Conservation (phyloP, 2,888 invertebrate genomes). For the Herminia tarsipennalis region DNA sequence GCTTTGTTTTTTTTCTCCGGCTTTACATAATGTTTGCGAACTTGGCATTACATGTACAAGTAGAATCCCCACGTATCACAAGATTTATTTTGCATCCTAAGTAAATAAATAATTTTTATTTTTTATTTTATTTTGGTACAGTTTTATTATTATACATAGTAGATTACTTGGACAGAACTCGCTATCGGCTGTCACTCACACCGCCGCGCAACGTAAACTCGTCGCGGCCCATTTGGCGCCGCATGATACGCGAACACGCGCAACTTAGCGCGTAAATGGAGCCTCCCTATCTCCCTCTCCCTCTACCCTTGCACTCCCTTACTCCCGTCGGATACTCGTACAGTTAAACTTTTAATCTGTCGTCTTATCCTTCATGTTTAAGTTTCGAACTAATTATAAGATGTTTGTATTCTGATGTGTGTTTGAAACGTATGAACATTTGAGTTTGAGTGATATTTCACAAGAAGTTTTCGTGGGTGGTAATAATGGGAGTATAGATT, state of each 20-base stretch:
- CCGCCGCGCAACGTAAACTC: constrained; percentile 24
- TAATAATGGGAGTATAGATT: background rate
- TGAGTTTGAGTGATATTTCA: constrained; percentile 5
- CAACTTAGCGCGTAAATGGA: constrained; percentile 36
- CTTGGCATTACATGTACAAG: too few relatives aligned
- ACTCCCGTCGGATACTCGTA: constrained; percentile 20
- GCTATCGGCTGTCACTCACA: constrained; percentile 36
- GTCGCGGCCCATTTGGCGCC: constrained; percentile 41
- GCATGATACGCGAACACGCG: constrained; percentile 41
- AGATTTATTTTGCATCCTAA: too few relatives aligned
- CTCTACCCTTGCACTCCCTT: constrained; percentile 2
- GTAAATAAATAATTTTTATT: too few relatives aligned
- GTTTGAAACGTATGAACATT: constrained; percentile 17
- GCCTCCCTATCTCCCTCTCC: constrained; percentile 11
- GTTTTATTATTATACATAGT: too few relatives aligned
- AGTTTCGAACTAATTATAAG: constrained; percentile 39
- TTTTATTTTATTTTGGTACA: too few relatives aligned
- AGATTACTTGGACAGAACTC: too few relatives aligned
- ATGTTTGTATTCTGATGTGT: constrained; percentile 33
- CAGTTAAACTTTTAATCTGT: constrained; percentile 35
- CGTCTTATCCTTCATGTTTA: constrained; percentile 15
- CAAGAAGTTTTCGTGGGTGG: background rate
- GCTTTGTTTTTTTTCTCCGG: too few relatives aligned
- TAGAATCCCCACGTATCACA: too few relatives aligned
- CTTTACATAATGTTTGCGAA: too few relatives aligned